Conservation (phyloP, 2,888 invertebrate species). For the Pandemis cinnamomeana region DNA sequence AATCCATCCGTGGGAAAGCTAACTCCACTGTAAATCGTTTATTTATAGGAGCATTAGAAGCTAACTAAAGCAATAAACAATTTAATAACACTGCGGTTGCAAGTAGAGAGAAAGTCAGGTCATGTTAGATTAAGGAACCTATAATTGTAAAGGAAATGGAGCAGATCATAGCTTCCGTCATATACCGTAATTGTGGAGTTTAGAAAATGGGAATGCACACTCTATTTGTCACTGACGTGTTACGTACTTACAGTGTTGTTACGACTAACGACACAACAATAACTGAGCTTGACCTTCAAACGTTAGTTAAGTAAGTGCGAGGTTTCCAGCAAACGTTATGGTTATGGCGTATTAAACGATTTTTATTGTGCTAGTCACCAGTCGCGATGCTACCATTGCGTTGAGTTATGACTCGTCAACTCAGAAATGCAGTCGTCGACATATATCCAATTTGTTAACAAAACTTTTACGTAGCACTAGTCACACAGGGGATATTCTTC, state of each 20-base stretch:
- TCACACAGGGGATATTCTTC: slow-evolving; percentile 11
- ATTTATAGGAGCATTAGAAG: slow-evolving; percentile 38
- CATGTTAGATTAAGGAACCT: slow-evolving; percentile 58
- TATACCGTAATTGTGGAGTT: slow-evolving; percentile 44
- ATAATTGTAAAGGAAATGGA: slow-evolving; percentile 69
- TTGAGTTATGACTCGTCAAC: background rate
- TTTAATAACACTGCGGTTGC: slow-evolving; percentile 50
- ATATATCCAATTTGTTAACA: background rate
- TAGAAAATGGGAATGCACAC: slow-evolving; percentile 37
- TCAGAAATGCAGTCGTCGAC: background rate
- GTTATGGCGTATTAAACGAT: background rate
- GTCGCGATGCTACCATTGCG: background rate
- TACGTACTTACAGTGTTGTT: slow-evolving; percentile 35
- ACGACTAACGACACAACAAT: slow-evolving; percentile 60
- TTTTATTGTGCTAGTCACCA: slow-evolving; percentile 1
- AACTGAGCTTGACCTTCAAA: slow-evolving; percentile 69
- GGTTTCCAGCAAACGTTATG: slow-evolving; percentile 56
- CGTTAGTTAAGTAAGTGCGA: slow-evolving; percentile 54
- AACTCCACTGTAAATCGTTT: slow-evolving; percentile 7
- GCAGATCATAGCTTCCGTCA: slow-evolving; percentile 63
- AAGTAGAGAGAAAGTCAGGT: slow-evolving; percentile 65
- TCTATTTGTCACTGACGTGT: slow-evolving; percentile 35
- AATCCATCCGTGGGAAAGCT: slow-evolving; percentile 47
- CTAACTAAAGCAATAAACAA: slow-evolving; percentile 50
- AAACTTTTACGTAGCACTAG: slow-evolving; percentile 8